A percentile compares a stretch with the other conserved stretches of the same genome.
These are phyloP conservation scores for Semicossyphus pulcher DNA, from an alignment of 2,113 vertebrate species.

Conservation along the genomic window DNA sequence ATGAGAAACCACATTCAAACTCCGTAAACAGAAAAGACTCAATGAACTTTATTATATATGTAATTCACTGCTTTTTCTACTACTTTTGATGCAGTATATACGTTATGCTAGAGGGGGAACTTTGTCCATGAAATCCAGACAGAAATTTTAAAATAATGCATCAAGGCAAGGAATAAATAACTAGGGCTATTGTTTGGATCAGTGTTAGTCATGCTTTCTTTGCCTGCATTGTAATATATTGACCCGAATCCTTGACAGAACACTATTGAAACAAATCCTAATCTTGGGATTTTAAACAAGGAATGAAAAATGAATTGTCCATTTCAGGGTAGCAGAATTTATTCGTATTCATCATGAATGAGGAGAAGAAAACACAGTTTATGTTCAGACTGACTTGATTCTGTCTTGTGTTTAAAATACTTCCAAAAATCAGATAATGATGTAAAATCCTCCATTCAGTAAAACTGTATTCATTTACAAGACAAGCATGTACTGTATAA, in stretches of 20 bases:
- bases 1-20: too few species aligned
- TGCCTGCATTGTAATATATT: not conserved
- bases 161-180: not conserved
- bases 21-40: too few species aligned
- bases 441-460: constrained; percentile 4
- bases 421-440: constrained; percentile 2
- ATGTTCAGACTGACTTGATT: constrained; percentile 53
- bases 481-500: constrained; percentile 28
- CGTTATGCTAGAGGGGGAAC: not conserved
- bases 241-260: not conserved
- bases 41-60: too few species aligned
- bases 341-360: constrained; percentile 45
- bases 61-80: too few species aligned
- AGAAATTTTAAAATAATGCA: not conserved
- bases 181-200: not conserved
- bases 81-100: not conserved
- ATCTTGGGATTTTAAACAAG: constrained; percentile 15
- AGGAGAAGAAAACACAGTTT: constrained; percentile 24
- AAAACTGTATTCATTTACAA: constrained; percentile 50
- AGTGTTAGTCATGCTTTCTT: not conserved
- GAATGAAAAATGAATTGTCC: constrained; percentile 3
- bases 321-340: constrained; percentile 29
- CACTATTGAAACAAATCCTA: not conserved
- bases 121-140: too few species aligned
- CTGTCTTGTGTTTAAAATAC: not conserved